Evolutionary conservation across 2,113 vertebrate species (phyloP).

Genomic region (Chaenocephalus aceratus): DNA sequence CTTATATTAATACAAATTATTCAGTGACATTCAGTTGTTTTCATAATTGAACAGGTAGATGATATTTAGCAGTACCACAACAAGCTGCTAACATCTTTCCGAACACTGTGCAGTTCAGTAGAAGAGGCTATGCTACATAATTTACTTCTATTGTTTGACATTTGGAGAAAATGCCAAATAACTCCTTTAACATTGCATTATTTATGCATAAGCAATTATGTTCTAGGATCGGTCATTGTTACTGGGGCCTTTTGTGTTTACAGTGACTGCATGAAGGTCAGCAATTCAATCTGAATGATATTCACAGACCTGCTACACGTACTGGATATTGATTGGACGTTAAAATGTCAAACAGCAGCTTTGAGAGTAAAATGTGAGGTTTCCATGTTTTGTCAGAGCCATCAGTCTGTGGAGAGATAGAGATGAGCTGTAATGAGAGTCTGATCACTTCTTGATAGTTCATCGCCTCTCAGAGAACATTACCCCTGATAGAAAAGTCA

Average conservation of each 20-base stretch:
- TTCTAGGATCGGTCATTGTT: not conserved
- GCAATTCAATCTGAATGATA: slow-evolving; percentile 3
- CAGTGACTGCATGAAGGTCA: not conserved
- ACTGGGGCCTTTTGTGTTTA: not conserved
- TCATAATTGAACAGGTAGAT: no score
- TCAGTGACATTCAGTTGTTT: not conserved
- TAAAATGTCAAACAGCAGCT: slow-evolving; percentile 8
- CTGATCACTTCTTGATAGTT: slow-evolving; percentile 57
- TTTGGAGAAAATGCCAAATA: slow-evolving; percentile 5
- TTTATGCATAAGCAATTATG: not conserved
- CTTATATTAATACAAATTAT: no score
- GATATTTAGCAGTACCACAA: no score
- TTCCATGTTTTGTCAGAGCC: slow-evolving; percentile 6
- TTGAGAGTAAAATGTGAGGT: not conserved
- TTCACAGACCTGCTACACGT: not conserved
- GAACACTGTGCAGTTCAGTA: not conserved
- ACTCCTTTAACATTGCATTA: not conserved
- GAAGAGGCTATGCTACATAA: not conserved
- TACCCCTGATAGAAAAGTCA: slow-evolving; percentile 34
- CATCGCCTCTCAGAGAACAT: slow-evolving; percentile 36
- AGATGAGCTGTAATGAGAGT: slow-evolving; percentile 41
- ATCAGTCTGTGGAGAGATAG: slow-evolving; percentile 5
- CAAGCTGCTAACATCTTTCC: not conserved
- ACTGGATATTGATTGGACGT: slow-evolving; percentile 16
- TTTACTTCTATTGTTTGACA: not conserved